Conservation (phyloP, 2,888 invertebrate species). For the Pachydiplax longipennis region DNA sequence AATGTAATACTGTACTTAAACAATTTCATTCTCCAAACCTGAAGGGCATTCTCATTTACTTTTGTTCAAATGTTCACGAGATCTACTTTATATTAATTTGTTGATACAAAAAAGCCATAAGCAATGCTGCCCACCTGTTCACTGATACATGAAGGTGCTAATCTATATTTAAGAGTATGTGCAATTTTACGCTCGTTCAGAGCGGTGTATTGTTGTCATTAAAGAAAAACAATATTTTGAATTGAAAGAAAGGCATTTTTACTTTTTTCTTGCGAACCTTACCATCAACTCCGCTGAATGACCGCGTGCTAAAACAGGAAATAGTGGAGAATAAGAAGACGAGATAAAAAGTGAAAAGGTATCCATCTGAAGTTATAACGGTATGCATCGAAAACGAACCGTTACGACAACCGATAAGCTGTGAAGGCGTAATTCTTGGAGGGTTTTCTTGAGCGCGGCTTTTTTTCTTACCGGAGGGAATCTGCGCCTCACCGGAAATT, state of each 20-base stretch:
- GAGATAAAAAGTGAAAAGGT: background rate
- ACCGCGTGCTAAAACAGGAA: background rate
- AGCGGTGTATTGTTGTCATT: constrained; percentile 40
- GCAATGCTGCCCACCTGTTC: constrained; percentile 24
- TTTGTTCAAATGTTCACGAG: background rate
- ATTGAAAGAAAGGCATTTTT: background rate
- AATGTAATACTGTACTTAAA: constrained; percentile 18
- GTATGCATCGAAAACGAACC: background rate
- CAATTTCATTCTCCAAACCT: background rate
- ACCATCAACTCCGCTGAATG: background rate
- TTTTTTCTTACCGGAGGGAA: background rate
- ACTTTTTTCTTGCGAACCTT: background rate
- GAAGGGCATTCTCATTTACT: constrained; percentile 10
- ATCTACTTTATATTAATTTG: background rate
- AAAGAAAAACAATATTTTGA: constrained; percentile 4
- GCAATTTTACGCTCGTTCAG: constrained; percentile 27
- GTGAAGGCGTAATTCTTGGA: background rate
- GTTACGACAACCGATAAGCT: background rate
- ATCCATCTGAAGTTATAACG: background rate
- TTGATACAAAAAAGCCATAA: background rate
- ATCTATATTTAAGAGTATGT: constrained; percentile 39
- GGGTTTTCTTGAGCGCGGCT: background rate
- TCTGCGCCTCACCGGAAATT: too few relatives aligned
- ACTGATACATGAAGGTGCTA: constrained; percentile 35
- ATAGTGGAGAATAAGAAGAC: background rate